A percentile compares a stretch with the other conserved stretches of the same genome.
These are phyloP conservation scores for Rhynchotus rufescens DNA, from an alignment of 2,797 vertebrate species.

Conservation along the genomic window DNA sequence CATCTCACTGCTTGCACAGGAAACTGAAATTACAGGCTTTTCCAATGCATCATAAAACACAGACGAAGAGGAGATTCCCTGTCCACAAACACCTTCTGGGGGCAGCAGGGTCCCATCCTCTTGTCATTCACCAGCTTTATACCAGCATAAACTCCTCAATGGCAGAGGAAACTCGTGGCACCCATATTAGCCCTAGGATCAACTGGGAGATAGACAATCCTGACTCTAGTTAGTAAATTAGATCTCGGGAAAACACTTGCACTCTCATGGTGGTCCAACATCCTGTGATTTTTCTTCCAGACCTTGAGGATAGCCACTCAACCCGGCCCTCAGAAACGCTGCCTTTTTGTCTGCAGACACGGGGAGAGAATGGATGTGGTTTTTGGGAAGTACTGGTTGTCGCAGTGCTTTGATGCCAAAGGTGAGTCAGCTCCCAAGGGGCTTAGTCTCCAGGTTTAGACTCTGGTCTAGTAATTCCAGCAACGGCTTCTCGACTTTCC, in stretches of 20 bases:
- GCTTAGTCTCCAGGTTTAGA: not conserved
- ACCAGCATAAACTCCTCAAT: too few species aligned
- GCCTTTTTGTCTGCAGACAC: constrained; percentile 96
- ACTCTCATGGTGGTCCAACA: not conserved
- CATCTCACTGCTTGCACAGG: not conserved
- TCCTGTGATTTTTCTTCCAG: constrained; percentile 73
- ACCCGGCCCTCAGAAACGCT: constrained; percentile 87
- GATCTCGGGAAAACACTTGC: not conserved
- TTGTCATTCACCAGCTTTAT: not conserved
- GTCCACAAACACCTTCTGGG: not conserved
- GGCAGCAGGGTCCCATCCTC: not conserved
- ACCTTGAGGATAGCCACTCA: constrained; percentile 84
- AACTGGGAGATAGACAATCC: not conserved
- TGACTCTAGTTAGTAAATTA: not conserved
- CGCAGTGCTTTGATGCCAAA: constrained; percentile 98
- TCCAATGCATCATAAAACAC: not conserved
- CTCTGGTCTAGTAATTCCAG: not conserved
- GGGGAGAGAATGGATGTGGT: constrained; percentile 99
- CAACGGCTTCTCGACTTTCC: not conserved
- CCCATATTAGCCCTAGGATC: accelerated
- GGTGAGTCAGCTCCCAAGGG: constrained; percentile 76
- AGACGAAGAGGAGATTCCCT: accelerated
- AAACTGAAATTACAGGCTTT: not conserved
- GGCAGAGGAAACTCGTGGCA: not conserved
- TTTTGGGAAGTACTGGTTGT: constrained; percentile 97